phyloP scores from a whole-genome alignment of 2,797 vertebrate genomes.

The Danio tinwini region DNA sequence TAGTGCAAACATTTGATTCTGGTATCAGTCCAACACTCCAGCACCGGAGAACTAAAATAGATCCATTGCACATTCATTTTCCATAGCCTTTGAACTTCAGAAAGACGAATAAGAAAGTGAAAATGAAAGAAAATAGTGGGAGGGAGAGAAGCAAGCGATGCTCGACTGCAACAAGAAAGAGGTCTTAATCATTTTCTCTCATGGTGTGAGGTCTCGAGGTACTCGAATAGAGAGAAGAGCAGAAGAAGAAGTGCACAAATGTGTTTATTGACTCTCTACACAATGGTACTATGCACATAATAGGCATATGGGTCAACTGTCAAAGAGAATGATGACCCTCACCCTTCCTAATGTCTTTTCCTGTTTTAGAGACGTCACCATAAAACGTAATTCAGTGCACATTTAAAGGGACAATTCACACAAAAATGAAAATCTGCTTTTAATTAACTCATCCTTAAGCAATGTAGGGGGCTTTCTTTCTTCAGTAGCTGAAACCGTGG shows the following conservation, averaged over 20 bases:
- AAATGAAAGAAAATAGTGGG: conserved; percentile 25
- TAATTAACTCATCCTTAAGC: too few relatives aligned
- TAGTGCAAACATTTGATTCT: conserved; percentile 29
- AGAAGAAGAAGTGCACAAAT: neutral
- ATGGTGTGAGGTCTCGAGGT: conserved; percentile 12
- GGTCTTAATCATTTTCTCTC: conserved; percentile 20
- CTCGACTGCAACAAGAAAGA: conserved; percentile 21
- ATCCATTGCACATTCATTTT: conserved; percentile 5
- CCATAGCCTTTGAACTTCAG: conserved; percentile 26
- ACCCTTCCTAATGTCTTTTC: neutral
- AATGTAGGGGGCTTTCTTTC: too few relatives aligned
- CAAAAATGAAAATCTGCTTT: neutral
- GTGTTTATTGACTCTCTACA: conserved; percentile 2
- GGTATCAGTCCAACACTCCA: neutral
- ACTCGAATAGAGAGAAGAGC: neutral
- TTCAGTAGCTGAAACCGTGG: too few relatives aligned
- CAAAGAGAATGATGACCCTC: conserved; percentile 15
- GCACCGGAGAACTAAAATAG: neutral
- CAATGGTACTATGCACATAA: conserved; percentile 4
- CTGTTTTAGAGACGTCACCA: too few relatives aligned
- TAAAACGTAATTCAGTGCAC: too few relatives aligned
- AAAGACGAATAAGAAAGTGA: conserved; percentile 21
- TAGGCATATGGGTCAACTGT: neutral
- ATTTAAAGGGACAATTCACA: neutral
- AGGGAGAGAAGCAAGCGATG: conserved; percentile 7